These are phyloP conservation scores for Crocuta crocuta DNA, from an alignment of 2,113 vertebrate species.

Conservation along the genomic window DNA sequence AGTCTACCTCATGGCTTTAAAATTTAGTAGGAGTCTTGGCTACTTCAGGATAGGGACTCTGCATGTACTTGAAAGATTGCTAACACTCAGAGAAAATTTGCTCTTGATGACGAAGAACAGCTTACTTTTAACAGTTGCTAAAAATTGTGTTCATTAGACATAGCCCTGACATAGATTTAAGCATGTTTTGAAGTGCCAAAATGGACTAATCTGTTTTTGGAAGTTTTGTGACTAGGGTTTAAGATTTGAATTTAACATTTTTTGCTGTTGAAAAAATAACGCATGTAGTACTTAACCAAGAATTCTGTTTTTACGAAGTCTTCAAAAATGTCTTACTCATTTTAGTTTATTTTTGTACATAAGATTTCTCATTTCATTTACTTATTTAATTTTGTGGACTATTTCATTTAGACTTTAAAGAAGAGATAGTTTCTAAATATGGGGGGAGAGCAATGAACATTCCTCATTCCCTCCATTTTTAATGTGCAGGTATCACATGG, in stretches of 20 bases:
- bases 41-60: constrained; percentile 32
- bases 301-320: constrained; percentile 52
- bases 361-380: constrained; percentile 54
- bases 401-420: constrained; percentile 57
- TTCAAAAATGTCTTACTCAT: constrained; percentile 52
- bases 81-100: constrained; percentile 58
- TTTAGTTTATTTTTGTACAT: constrained; percentile 49
- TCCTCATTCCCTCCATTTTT: constrained; percentile 39
- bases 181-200: constrained; percentile 75
- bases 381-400: constrained; percentile 69
- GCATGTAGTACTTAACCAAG: constrained; percentile 60
- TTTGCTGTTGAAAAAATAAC: constrained; percentile 64
- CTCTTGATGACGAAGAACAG: constrained; percentile 38
- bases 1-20: neutral
- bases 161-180: constrained; percentile 44
- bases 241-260: constrained; percentile 63
- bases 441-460: constrained; percentile 62
- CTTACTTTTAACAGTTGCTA: constrained; percentile 58
- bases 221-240: constrained; percentile 56
- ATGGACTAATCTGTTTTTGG: constrained; percentile 70
- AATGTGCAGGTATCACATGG: neutral
- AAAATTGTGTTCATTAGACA: constrained; percentile 25
- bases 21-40: neutral
- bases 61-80: constrained; percentile 61
- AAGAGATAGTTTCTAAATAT: constrained; percentile 72